Percentiles rank a stretch among this genome's conserved stretches.
phyloP scores from a whole-genome alignment of 2,113 vertebrate genomes.

The Chloebia gouldiae region DNA sequence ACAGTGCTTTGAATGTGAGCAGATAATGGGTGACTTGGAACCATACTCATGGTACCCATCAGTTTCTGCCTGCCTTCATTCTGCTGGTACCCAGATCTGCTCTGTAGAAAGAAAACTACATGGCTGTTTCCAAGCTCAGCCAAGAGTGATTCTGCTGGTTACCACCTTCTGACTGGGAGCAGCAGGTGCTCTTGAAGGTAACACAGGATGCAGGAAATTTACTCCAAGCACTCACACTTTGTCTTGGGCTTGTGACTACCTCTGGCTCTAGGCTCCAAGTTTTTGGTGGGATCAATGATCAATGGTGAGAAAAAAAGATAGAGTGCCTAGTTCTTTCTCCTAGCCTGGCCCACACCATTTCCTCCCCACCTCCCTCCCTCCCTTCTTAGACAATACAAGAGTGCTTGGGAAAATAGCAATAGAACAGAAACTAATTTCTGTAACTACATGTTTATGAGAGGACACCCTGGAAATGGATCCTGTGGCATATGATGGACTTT shows the following conservation, averaged over 20 bases:
- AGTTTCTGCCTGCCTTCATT: background rate
- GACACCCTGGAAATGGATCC: background rate
- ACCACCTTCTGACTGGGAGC: background rate
- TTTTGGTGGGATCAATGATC: background rate
- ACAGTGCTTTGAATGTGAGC: background rate
- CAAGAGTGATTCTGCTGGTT: background rate
- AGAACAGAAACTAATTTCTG: background rate
- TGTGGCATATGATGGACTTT: background rate
- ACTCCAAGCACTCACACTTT: background rate
- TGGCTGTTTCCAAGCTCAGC: rapidly evolving
- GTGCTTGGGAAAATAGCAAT: background rate
- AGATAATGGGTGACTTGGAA: background rate
- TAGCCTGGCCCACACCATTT: background rate
- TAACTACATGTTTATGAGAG: background rate
- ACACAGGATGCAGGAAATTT: background rate
- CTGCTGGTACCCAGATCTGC: background rate
- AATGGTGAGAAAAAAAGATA: background rate
- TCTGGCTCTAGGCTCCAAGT: background rate
- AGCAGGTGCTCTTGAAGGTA: background rate
- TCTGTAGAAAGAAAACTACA: background rate
- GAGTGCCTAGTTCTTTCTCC: background rate
- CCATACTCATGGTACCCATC: rapidly evolving
- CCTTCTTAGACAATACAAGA: background rate
- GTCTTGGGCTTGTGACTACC: background rate
- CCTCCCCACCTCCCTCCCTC: background rate